These are phyloP conservation scores for Caenorhabditis doughertyi DNA, from an alignment of 2,888 invertebrate genomes.

Conservation along the genomic window DNA sequence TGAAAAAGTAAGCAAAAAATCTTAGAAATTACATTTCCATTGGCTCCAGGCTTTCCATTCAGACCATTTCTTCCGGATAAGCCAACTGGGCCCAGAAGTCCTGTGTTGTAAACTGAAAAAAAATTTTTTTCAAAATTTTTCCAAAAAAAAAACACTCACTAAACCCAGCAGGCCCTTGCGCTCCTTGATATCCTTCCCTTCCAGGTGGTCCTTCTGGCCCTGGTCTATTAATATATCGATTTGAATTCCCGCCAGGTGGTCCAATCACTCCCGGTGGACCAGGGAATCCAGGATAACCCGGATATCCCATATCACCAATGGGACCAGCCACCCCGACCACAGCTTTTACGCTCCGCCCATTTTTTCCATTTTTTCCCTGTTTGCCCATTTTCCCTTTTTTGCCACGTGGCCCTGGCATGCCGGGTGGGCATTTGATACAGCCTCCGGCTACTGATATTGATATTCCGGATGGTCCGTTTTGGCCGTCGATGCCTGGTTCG, in stretches of 20 bases:
- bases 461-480: conserved; percentile 41
- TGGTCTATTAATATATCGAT: conserved; percentile 12
- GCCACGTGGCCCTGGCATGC: conserved; percentile 31
- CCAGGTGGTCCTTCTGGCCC: conserved; percentile 61
- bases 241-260: conserved; percentile 33
- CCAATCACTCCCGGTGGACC: conserved; percentile 51
- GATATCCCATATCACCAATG: conserved; percentile 26
- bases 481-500: conserved; percentile 31
- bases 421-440: conserved; percentile 42
- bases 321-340: conserved; percentile 35
- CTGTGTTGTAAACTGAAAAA: conserved; percentile 44
- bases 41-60: conserved; percentile 38
- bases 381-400: conserved; percentile 28
- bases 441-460: conserved; percentile 18
- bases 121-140: neutral
- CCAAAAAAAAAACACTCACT: too few species aligned
- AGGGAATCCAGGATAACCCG: conserved; percentile 50
- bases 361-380: conserved; percentile 31
- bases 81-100: conserved; percentile 39
- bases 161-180: conserved; percentile 58
- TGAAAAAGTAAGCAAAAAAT: neutral
- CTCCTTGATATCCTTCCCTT: conserved; percentile 52
- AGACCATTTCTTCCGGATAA: conserved; percentile 46
- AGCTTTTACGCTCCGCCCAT: conserved; percentile 45
- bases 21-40: conserved; percentile 27